Evolutionary conservation across 2,797 vertebrate species (phyloP).

Genomic region (Staurois parvus): DNA sequence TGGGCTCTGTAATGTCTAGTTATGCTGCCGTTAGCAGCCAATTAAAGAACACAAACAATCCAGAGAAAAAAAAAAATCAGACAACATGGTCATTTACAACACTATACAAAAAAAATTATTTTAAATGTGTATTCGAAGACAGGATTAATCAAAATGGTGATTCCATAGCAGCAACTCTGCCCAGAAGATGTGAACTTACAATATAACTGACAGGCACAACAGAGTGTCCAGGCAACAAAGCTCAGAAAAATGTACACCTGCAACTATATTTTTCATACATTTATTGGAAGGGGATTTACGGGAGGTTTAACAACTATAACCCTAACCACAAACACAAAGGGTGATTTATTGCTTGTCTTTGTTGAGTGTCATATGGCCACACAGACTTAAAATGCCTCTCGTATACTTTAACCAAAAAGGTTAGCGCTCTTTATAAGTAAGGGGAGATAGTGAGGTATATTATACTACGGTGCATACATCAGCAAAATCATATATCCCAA

Average conservation of each 20-base stretch:
- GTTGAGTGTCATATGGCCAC: constrained; percentile 39
- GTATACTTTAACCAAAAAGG: background rate
- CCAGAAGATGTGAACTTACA: background rate
- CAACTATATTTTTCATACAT: constrained; percentile 34
- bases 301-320: constrained; percentile 39
- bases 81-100: too few relatives aligned
- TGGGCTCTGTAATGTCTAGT: too few relatives aligned
- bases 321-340: constrained; percentile 26
- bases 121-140: background rate
- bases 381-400: constrained; percentile 21
- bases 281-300: constrained; percentile 16
- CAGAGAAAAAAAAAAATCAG: too few relatives aligned
- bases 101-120: background rate
- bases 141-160: background rate
- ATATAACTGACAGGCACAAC: background rate
- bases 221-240: constrained; percentile 23
- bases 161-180: background rate
- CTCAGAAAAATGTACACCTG: constrained; percentile 42
- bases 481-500: background rate
- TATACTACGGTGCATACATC: background rate
- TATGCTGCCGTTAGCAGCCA: too few relatives aligned
- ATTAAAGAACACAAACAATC: too few relatives aligned
- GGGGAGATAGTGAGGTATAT: background rate
- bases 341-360: constrained; percentile 31
- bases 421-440: background rate